Percentiles rank a stretch among this genome's conserved stretches.
These are phyloP conservation scores for Stegodyphus mimosarum DNA, from an alignment of 1,140 invertebrate species.

Conservation along the genomic window DNA sequence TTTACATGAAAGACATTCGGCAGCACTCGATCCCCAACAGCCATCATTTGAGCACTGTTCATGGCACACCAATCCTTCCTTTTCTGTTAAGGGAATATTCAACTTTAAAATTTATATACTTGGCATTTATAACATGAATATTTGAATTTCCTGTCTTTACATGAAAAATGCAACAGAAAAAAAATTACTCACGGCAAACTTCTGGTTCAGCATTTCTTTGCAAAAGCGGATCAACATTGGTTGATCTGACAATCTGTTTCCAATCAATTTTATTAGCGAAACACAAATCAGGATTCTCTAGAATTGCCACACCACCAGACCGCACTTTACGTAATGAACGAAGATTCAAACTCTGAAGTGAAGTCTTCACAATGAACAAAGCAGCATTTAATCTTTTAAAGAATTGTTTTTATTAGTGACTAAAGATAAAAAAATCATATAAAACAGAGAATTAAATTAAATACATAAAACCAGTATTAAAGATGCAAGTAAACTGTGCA, in stretches of 20 bases:
- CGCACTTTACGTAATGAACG: slow-evolving; percentile 87
- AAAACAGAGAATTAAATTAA: neutral
- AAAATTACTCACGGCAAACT: slow-evolving; percentile 80
- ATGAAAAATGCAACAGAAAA: neutral
- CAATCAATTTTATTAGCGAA: slow-evolving; percentile 89
- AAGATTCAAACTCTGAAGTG: slow-evolving; percentile 84
- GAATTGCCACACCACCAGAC: slow-evolving; percentile 87
- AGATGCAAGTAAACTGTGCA: too few species aligned
- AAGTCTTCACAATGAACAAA: slow-evolving; percentile 90
- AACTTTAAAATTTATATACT: too few species aligned
- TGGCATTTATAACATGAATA: too few species aligned
- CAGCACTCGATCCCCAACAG: slow-evolving; percentile 92
- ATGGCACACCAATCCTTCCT: slow-evolving; percentile 77
- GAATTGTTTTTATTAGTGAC: neutral
- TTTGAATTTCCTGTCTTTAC: too few species aligned
- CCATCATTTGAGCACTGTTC: slow-evolving; percentile 87
- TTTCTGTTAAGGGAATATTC: neutral
- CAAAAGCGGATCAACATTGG: slow-evolving; percentile 77
- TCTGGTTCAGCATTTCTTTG: slow-evolving; percentile 78
- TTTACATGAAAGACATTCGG: slow-evolving; percentile 89
- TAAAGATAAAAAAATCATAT: neutral
- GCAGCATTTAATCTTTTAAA: slow-evolving; percentile 74
- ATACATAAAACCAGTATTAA: neutral
- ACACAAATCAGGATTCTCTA: slow-evolving; percentile 90
- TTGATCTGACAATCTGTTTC: slow-evolving; percentile 80